Evolutionary conservation across 2,888 invertebrate species (phyloP).

Genomic region (Ennomos quercinarius): DNA sequence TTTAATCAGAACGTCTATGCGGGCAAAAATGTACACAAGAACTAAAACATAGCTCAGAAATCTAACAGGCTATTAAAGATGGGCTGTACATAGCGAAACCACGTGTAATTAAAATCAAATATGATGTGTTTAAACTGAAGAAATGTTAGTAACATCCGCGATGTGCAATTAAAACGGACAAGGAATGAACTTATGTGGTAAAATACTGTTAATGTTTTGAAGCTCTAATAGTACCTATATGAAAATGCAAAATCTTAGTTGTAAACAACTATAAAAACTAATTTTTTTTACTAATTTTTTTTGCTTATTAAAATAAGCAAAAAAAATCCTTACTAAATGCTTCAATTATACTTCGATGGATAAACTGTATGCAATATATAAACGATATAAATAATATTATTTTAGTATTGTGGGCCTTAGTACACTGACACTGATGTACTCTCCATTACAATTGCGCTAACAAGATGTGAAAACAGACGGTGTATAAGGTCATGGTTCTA

Average conservation of each 20-base stretch:
- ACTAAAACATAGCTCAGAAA: constrained; percentile 40
- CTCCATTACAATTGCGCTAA: constrained; percentile 65
- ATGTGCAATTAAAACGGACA: constrained; percentile 42
- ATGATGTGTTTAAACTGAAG: constrained; percentile 40
- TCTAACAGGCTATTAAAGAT: constrained; percentile 53
- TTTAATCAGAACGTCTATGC: neutral
- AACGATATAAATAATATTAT: constrained; percentile 3
- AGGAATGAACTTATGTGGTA: constrained; percentile 9
- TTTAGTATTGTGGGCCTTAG: constrained; percentile 18
- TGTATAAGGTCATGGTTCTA: constrained; percentile 59
- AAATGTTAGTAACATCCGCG: constrained; percentile 40
- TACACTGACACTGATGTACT: constrained; percentile 42
- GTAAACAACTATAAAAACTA: no score
- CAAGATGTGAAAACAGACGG: constrained; percentile 60
- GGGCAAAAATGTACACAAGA: constrained; percentile 37
- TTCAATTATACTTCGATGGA: neutral
- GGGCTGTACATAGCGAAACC: constrained; percentile 39
- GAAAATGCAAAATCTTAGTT: constrained; percentile 3
- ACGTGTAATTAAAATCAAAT: constrained; percentile 50
- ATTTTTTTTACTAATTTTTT: no score
- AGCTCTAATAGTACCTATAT: constrained; percentile 3
- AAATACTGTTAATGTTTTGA: constrained; percentile 14
- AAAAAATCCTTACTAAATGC: constrained; percentile 8
- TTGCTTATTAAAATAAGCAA: constrained; percentile 1
- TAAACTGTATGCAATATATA: constrained; percentile 3